Evolutionary conservation across 2,888 invertebrate genomes (phyloP), one percentile per base, ranked within the genome.

Genomic region (Diachrysia chrysitis): DNA sequence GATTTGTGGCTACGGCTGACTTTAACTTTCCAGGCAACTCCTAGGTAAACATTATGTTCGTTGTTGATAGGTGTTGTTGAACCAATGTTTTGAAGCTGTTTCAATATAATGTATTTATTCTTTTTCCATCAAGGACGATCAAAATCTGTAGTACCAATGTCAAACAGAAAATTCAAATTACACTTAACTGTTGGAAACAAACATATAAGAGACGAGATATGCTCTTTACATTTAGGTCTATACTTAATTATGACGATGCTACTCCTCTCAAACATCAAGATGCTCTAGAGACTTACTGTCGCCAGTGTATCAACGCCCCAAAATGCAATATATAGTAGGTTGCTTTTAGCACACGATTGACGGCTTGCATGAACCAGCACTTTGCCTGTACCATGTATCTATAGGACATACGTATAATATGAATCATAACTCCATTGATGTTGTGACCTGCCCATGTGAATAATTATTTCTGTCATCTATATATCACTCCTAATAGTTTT

Each of bases 1-100:
- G 93, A 93, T 93, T 93, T 93, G 93, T 92, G 85, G 87, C 80
- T 77, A 73, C 76, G 14, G 76, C 85, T 85, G 87, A 87, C 87
- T 88, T 84, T 78, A 90, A 92, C 85, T 91, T 92, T 80, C 82
- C 81, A 77, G 76, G 66, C 65, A 77, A 73, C 70, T 78, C 67
- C 63, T 63, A 75, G 64, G 75, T 57, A 64, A 74, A 73, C 73
- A 68, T 69, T 76, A 69, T 59, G 65, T 82, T 66, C 62, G 76
- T 62, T 78, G 79, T 78, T 75, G 79, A 71, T 68, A 63, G 56
- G 63, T 79, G 68, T 67, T 76, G 68, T 66, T 46, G 53, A 63
- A 66, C 46, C 58, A 10, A 59, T 74, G 74, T 64, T 78, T 61
- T 64, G 25, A 74, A 16, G 21, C 32, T 35, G 42, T 46, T 64